Evolutionary conservation across 2,888 invertebrate species (phyloP), one percentile per base, ranked within the genome.

Genomic region (Crocallis elinguaria): DNA sequence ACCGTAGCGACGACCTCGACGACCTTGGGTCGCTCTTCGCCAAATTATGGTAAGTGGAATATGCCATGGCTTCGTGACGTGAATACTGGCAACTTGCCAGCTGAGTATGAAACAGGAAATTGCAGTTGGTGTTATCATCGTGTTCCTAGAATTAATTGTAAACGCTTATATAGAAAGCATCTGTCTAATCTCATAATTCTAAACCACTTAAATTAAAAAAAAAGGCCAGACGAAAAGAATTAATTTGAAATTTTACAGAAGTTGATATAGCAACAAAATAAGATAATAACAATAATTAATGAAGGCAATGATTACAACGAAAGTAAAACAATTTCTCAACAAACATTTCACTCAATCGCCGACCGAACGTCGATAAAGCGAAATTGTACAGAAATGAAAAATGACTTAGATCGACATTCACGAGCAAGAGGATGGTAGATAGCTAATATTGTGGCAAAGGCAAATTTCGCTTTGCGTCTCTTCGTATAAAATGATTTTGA

Each of bases 1-100:
- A 62, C 56, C 61, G 62, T 55, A 68, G 62, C 73, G 73, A 77
- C 69, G 81, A 84, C 76, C 79, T 77, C 52, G 49, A 55, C 30
- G 75, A 78, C 82, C 84, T 86, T 82, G 80, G 59, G 14, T 59
- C 58, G 25, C 45, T 67, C 56, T 75, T 77, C 57, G 71, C 69
- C 50, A 73, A 70, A 64, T 62, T 72, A 65, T 74, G 75, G 73
- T 75, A 53, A 76, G 77, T 73, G 68, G 67, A 73, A 74, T 72
- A 57, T 70, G 43, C 67, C 65, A 57, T 53, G 58, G 30, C 32
- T 36, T 41, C 58, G 58, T 67, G 62, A 55, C 60, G 43, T 11
- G 51, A 14, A 38, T 38, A 12, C 21, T 54, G 48, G 53, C 53
- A 54, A 38, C 37, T 16, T 43, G 46, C 53, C 53, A 43, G 33